Base-by-base conservation (phyloP, 2,113 vertebrate genomes). In the Neolamprologus modestus region DNA sequence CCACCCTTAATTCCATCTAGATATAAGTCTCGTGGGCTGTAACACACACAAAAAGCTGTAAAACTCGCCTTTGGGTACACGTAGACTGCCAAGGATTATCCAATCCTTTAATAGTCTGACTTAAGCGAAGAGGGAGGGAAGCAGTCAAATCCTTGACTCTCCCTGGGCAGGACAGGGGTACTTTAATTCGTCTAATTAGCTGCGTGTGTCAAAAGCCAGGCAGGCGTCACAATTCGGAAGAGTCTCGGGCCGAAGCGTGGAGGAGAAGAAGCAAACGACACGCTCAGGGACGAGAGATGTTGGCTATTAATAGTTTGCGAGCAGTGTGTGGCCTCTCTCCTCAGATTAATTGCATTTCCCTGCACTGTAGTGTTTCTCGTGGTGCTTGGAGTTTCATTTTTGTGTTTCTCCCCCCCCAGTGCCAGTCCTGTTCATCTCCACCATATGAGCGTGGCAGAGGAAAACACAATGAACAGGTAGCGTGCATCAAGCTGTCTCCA, bases 251-350 rank as follows among this genome's bases (percentile, higher is more conserved):
- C 54, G 8, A n/a, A 8, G 35, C 87, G 54, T 52, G 57, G 24
- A 28, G 61, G 31, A 86, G 26, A 37, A 81, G 59, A 53, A 26
- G 54, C 37, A 63, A 10, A 85, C n/a, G 8, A 89, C 14, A n/a
- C n/a, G 42, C 59, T 84, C 9, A 71, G 61, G 73, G 57, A 89
- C 4, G 8, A 76, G 79, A 87, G 26, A 88, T 83, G 81, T 54
- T 45, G 31, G 50, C 85, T 87, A 92, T 92, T 88, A 94, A 93
- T 91, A 92, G 91, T 92, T 88, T 50, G 80, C 78, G 12, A 91
- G 57, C 66, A 54, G 88, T 33, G 53, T 86, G 83, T 83, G 57
- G 78, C 52, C 68, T 84, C 45, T 68, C 57, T 92, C 45, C 50
- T 55, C 52, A 12, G 66, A 86, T 85, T 90, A 81, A 93, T 84